These are phyloP conservation scores for Girardinichthys multiradiatus DNA, from an alignment of 2,113 vertebrate genomes.

Conservation along the genomic window DNA sequence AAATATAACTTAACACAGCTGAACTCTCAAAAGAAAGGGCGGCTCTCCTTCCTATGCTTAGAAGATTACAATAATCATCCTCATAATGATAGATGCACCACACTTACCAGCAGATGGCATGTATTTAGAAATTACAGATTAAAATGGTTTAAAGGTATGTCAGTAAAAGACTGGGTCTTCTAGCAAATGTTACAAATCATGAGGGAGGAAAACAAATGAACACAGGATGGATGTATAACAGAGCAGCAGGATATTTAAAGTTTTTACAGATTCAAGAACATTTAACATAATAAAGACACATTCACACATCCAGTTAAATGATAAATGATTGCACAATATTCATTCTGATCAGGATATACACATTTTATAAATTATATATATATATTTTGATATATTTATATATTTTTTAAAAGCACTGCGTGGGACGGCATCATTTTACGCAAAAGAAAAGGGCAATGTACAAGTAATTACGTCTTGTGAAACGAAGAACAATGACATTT, in stretches of 20 bases:
- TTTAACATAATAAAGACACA: background rate
- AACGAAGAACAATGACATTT: too few species aligned
- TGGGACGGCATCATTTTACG: background rate
- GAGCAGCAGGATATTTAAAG: background rate
- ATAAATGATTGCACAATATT: background rate
- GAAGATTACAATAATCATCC: conserved; percentile 27
- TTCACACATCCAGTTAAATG: background rate
- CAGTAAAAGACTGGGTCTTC: too few species aligned
- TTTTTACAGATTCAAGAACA: too few species aligned
- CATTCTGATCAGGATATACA: background rate
- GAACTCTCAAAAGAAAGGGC: conserved; percentile 17
- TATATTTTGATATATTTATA: too few species aligned
- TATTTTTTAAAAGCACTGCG: too few species aligned
- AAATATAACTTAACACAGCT: conserved; percentile 26
- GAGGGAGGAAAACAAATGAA: background rate
- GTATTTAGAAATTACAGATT: background rate
- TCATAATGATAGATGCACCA: conserved; percentile 32
- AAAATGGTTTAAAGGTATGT: too few species aligned
- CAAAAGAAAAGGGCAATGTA: background rate
- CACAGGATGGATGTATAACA: background rate
- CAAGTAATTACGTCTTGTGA: background rate
- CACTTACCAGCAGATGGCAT: conserved; percentile 22
- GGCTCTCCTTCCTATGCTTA: conserved; percentile 12
- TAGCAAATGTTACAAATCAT: background rate
- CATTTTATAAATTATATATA: too few species aligned